phyloP scores from a whole-genome alignment of 2,888 invertebrate genomes.

The Agrilus mali region DNA sequence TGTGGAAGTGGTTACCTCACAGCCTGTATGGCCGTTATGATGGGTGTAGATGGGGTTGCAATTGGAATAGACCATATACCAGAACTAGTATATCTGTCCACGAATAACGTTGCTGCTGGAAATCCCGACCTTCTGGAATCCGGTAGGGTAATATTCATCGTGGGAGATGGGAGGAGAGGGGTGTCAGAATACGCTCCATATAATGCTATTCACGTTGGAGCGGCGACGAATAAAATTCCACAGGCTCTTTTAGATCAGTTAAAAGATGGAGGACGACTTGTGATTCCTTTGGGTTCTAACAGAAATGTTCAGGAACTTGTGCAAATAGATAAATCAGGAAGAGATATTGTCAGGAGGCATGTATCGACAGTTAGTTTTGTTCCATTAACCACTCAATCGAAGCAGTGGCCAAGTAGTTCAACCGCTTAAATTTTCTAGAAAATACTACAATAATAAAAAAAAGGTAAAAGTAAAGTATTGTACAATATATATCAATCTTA shows the following conservation, averaged over 20 bases:
- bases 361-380: conserved; percentile 95
- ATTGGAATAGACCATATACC: conserved; percentile 87
- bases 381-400: conserved; percentile 78
- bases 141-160: conserved; percentile 58
- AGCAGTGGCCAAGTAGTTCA: conserved; percentile 39
- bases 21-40: conserved; percentile 78
- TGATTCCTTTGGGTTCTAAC: conserved; percentile 80
- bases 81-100: conserved; percentile 62
- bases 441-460: too few relatives aligned
- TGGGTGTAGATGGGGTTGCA: conserved; percentile 45
- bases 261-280: conserved; percentile 81
- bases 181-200: conserved; percentile 64
- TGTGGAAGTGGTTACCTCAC: conserved; percentile 90
- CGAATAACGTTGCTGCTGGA: conserved; percentile 61
- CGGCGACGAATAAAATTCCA: conserved; percentile 69
- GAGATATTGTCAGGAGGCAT: conserved; percentile 63
- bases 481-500: too few relatives aligned
- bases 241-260: conserved; percentile 70
- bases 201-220: conserved; percentile 88
- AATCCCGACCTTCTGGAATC: conserved; percentile 55
- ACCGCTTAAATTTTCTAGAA: too few relatives aligned
- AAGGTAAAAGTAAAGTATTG: too few relatives aligned
- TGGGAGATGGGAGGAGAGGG: conserved; percentile 83
- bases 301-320: conserved; percentile 77
- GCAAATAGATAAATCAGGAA: conserved; percentile 74